Base-by-base conservation (phyloP, 2,797 vertebrate genomes). In the Bucorvus abyssinicus region DNA sequence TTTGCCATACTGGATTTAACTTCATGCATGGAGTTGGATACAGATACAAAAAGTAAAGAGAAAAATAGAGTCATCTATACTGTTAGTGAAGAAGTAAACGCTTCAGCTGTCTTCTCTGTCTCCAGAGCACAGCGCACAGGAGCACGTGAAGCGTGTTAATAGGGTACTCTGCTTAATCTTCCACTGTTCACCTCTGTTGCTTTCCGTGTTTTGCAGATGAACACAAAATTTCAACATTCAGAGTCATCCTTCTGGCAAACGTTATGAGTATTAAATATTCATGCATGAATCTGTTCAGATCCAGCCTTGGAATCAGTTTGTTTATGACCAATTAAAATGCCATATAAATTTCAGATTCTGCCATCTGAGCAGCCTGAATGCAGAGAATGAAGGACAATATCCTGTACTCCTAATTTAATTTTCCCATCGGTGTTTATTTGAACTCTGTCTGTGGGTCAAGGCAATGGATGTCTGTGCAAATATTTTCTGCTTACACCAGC, bases 331-430 rank as follows among this genome's bases (percentile, higher is more conserved):
- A 91, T 91, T 95, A 96, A 94, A 95, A 95, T 92, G 87, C 87
- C 91, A 90, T 88, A 76, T 94, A 94, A 91, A 88, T 90, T 96
- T 95, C 93, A 91, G 73, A 82, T 91, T 93, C 89, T 96, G 87
- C 80, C 80, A 91, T 93, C 87, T 67, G 91, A 96, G 91, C 67
- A 88, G 50, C 73, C 63, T 95, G 95, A 97, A 96, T 95, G 95
- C 91, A 79, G 87, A 94, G 94, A 96, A 96, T 96, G 95, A 95
- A 91, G 74, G 56, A 88, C 95, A 96, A 96, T 94, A 96, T 97
- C 96, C 96, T 96, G 95, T 95, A 67, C 56, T 90, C 60, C 79
- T 94, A 93, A 93, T 97, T 96, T 94, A 82, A 87, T 96, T 96
- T 95, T 96, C 87, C 85, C 89, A 93, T 87, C 89, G 71, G 80